These are phyloP conservation scores for Lymantria monacha DNA, from an alignment of 2,888 invertebrate genomes.

Conservation along the genomic window DNA sequence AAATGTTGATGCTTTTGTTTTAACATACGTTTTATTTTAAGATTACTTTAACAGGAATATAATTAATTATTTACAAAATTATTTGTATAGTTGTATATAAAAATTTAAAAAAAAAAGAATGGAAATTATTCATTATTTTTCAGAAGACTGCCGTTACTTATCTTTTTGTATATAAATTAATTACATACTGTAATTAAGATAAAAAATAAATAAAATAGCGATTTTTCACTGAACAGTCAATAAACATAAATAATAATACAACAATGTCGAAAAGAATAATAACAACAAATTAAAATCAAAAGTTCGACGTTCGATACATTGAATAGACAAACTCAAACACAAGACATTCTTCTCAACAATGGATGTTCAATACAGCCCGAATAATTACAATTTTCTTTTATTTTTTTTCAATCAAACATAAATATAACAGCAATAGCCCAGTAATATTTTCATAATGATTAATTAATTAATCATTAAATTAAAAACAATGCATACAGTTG, in stretches of 20 bases:
- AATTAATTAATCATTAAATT: slow-evolving; percentile 44
- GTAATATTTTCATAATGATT: slow-evolving; percentile 62
- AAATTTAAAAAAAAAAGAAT: slow-evolving; percentile 43
- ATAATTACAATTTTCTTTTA: slow-evolving; percentile 58
- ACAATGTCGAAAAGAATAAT: slow-evolving; percentile 30
- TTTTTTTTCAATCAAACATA: slow-evolving; percentile 40
- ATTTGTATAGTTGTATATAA: slow-evolving; percentile 61
- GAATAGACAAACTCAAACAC: slow-evolving; percentile 55
- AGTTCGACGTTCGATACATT: slow-evolving; percentile 48
- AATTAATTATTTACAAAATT: slow-evolving; percentile 70
- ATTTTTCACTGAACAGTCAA: slow-evolving; percentile 66
- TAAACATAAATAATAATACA: slow-evolving; percentile 43
- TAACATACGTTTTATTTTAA: slow-evolving; percentile 41
- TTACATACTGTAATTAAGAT: slow-evolving; percentile 47
- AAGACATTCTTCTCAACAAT: slow-evolving; percentile 70
- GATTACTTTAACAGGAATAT: slow-evolving; percentile 52
- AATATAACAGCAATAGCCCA: slow-evolving; percentile 75
- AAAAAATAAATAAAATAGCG: slow-evolving; percentile 72
- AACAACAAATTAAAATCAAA: slow-evolving; percentile 18
- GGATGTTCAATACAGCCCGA: slow-evolving; percentile 71
- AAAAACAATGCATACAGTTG: slow-evolving; percentile 60
- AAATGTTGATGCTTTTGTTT: slow-evolving; percentile 67
- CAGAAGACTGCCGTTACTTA: slow-evolving; percentile 76
- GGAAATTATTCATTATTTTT: slow-evolving; percentile 63
- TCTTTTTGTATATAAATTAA: slow-evolving; percentile 62